phyloP scores from a whole-genome alignment of 2,888 invertebrate species.

The Spilarctia lutea region DNA sequence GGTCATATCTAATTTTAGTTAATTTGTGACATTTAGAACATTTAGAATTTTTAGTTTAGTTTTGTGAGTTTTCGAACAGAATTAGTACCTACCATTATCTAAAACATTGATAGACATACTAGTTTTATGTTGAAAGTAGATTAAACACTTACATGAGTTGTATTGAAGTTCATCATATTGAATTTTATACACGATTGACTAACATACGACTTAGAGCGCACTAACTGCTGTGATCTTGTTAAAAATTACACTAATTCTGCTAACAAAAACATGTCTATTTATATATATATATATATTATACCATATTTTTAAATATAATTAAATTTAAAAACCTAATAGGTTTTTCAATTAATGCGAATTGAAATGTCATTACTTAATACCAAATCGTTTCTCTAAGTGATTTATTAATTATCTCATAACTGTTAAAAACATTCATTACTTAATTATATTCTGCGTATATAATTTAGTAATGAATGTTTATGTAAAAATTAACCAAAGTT shows the following conservation, averaged over 20 bases:
- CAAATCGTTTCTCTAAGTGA: background rate
- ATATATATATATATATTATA: too few relatives aligned
- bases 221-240: background rate
- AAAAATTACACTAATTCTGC: background rate
- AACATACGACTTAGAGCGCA: background rate
- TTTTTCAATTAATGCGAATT: background rate
- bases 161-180: background rate
- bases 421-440: background rate
- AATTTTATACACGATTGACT: background rate
- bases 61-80: too few relatives aligned
- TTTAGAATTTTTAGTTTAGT: too few relatives aligned
- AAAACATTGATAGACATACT: background rate
- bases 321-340: background rate
- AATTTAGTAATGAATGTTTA: too few relatives aligned
- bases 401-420: background rate
- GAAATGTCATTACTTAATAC: background rate
- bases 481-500: background rate
- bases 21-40: too few relatives aligned
- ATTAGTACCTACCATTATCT: background rate
- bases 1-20: too few relatives aligned
- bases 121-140: conserved; percentile 2
- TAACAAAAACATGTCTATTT: background rate
- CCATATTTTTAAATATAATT: too few relatives aligned
- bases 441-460: background rate
- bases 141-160: background rate